Base-by-base conservation (phyloP, 2,113 vertebrate species). In the Spea bombifrons region DNA sequence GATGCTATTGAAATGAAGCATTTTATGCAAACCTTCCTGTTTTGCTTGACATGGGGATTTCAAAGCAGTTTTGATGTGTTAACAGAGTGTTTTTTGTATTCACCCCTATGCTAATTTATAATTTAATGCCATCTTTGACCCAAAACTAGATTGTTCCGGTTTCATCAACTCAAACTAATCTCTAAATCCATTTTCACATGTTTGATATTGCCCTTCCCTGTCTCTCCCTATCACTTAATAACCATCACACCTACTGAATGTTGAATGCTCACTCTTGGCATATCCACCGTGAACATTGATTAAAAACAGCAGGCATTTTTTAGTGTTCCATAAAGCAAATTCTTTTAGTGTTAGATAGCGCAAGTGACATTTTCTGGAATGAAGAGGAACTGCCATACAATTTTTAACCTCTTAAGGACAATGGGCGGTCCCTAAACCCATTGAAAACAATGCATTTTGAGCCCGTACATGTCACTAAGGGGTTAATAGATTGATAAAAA, bases 301-400 rank as follows among this genome's bases (percentile, higher is more conserved):
- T 70, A 77, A 70, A 77, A 63, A 59, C 75, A 77, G 75, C 75
- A 77, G 66, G 75, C 16, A 61, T 61, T 70, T 64, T 9, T 16
- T 43, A 70, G 52, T 57, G 67, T 66, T 68, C 69, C 15, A 15
- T 76, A 77, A 66, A 59, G 52, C 5, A 69, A 52, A 76, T 76
- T 47, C 50, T 68, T 75, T 30, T 53, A 61, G 15, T 70, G 52
- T 12, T 49, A 43, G 16, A 77, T 43, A 16, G 49, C 4, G 12
- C 7, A 46, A 76, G 30, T 57, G 17, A 59, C 55, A 59, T 59
- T 12, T 13, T 69, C 59, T 61, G 5, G 15, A 17, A 63, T 16
- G 46, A n/a, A 70, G 9, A 61, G 52, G 61, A n/a, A 68, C 44
- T 43, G 55, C 9, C 61, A 17, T 45, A 63, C n/a, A 7, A 10